A percentile compares a stretch with the other conserved stretches of the same genome.
Evolutionary conservation across 2,888 invertebrate genomes (phyloP).

Genomic region (Pandemis corylana): DNA sequence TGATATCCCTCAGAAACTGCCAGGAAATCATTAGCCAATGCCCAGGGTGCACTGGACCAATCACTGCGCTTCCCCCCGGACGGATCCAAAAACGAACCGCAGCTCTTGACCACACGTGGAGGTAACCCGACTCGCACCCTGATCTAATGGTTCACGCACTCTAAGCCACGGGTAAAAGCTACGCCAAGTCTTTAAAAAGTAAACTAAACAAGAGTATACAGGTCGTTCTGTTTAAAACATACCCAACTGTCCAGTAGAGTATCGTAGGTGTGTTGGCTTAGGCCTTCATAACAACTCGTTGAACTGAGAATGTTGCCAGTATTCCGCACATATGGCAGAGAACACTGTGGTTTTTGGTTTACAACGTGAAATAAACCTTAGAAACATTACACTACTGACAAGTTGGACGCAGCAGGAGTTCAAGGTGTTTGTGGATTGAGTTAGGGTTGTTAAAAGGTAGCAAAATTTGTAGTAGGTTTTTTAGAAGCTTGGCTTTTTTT

Average conservation of each 20-base stretch:
- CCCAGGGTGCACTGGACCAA: no score
- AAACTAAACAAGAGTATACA: no score
- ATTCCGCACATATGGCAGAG: neutral
- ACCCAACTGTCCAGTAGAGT: neutral
- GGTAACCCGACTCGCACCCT: no score
- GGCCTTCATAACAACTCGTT: constrained; percentile 13
- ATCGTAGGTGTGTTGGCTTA: constrained; percentile 11
- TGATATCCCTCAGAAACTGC: no score
- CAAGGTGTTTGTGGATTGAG: neutral
- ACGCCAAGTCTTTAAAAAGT: no score
- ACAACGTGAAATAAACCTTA: constrained; percentile 9
- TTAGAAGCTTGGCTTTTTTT: neutral
- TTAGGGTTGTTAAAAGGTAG: neutral
- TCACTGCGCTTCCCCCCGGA: no score
- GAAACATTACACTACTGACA: neutral
- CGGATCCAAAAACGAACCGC: no score
- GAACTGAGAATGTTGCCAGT: constrained; percentile 13
- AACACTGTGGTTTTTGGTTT: neutral
- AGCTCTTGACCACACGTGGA: no score
- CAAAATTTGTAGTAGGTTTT: neutral
- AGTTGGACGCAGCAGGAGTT: neutral
- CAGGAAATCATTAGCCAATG: no score
- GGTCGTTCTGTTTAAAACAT: neutral
- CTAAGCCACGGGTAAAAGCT: no score
- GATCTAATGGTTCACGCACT: no score